phyloP scores from a whole-genome alignment of 37 sponge, comb jelly and placozoan genomes.

The Ephydatia muelleri region DNA sequence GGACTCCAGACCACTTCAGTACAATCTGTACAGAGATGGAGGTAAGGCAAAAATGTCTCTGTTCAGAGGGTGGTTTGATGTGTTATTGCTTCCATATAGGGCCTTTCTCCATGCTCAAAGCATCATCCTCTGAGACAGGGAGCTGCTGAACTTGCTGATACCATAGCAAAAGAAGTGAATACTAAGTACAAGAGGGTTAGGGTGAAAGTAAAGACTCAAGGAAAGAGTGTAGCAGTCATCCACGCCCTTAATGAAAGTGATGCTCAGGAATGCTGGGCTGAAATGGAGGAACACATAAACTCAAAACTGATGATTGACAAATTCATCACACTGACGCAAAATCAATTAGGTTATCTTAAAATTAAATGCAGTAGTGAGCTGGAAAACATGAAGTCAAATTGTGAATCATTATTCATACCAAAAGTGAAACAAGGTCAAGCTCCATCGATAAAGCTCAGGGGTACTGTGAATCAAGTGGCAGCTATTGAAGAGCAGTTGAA shows the following conservation, averaged over 20 bases:
- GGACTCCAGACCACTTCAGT: slow-evolving; percentile 11
- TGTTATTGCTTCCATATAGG: not conserved
- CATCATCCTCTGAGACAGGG: not conserved
- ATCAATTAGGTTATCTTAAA: not conserved
- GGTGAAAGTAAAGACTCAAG: not conserved
- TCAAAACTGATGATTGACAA: slow-evolving; percentile 2
- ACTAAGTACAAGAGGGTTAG: slow-evolving; percentile 29
- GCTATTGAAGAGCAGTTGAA: slow-evolving; percentile 5
- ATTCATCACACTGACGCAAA: not conserved
- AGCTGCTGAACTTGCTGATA: slow-evolving; percentile 2
- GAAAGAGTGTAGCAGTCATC: slow-evolving; percentile 3
- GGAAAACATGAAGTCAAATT: not conserved
- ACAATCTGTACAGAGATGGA: slow-evolving; percentile 6
- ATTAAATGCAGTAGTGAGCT: slow-evolving; percentile 5
- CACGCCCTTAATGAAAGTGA: slow-evolving; percentile 40
- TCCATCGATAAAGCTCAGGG: slow-evolving; percentile 1
- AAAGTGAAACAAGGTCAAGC: not conserved
- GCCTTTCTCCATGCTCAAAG: slow-evolving; percentile 7
- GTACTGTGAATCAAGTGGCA: slow-evolving; percentile 31
- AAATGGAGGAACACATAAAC: slow-evolving; percentile 13
- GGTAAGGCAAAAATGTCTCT: not conserved
- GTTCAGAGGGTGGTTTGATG: no score
- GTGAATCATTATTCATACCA: not conserved
- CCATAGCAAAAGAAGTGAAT: slow-evolving; percentile 1
- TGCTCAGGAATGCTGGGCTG: slow-evolving; percentile 26